Evolutionary conservation across 1,140 invertebrate species (phyloP).

Genomic region (Zaprionus nigranus): DNA sequence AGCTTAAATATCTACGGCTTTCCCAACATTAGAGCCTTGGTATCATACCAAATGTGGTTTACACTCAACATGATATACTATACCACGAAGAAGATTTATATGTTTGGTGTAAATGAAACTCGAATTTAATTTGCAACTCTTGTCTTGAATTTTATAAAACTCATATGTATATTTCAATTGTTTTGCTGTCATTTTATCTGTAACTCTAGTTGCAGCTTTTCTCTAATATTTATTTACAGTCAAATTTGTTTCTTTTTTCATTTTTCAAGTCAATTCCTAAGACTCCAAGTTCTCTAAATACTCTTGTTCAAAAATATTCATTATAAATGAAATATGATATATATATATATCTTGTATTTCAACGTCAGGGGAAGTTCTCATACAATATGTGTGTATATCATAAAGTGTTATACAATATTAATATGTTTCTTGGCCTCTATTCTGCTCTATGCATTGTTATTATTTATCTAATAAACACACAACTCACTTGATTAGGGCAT

Average conservation of each 20-base stretch:
- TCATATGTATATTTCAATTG: not conserved
- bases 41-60: not conserved
- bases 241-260: no score
- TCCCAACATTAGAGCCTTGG: not conserved
- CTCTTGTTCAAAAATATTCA: no score
- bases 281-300: not conserved
- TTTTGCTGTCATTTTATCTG: constrained; percentile 4
- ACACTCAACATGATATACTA: not conserved
- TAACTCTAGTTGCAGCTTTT: not conserved
- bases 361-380: no score
- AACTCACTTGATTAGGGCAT: not conserved
- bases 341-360: no score
- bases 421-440: not conserved
- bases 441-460: not conserved
- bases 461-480: not conserved
- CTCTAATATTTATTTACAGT: not conserved
- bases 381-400: not conserved
- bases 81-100: not conserved
- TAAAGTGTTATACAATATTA: not conserved
- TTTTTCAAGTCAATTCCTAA: no score
- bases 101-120: not conserved
- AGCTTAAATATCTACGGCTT: not conserved
- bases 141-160: not conserved
- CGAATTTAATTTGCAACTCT: not conserved
- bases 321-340: no score